Evolutionary conservation across 2,888 invertebrate species (phyloP).

Genomic region (Phania funesta): DNA sequence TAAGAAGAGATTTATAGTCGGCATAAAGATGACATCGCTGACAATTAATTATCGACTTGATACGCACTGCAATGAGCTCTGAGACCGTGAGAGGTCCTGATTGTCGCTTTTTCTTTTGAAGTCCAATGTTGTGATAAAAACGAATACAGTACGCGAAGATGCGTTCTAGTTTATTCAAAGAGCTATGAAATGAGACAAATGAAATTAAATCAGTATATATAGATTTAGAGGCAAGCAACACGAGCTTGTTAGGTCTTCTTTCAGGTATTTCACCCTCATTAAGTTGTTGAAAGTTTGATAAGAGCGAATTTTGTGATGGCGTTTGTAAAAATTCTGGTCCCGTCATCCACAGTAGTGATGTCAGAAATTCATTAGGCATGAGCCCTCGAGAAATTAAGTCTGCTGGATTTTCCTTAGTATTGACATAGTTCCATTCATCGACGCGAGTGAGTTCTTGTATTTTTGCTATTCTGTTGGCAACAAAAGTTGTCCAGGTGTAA

Average conservation of each 20-base stretch:
- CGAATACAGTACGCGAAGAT: conserved; percentile 1
- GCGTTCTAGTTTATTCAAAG: not conserved
- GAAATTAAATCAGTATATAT: not conserved
- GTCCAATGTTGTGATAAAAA: not conserved
- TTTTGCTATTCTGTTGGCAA: conserved; percentile 15
- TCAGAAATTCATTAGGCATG: not conserved
- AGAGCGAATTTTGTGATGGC: not conserved
- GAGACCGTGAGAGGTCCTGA: not conserved
- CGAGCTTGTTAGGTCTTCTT: not conserved
- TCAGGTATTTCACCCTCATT: not conserved
- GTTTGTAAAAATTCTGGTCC: not conserved
- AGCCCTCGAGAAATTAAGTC: conserved; percentile 10
- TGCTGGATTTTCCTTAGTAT: conserved; percentile 18
- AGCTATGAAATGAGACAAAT: no score
- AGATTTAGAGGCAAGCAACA: not conserved
- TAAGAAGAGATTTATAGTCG: conserved; percentile 9
- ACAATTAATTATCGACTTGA: not conserved
- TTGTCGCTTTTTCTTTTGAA: not conserved
- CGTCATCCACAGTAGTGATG: not conserved
- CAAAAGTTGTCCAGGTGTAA: conserved; percentile 22
- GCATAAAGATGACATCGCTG: conserved; percentile 7
- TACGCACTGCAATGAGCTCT: not conserved
- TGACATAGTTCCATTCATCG: conserved; percentile 8
- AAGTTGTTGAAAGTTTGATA: not conserved
- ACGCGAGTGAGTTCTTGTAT: conserved; percentile 15